phyloP scores from a whole-genome alignment of 2,113 vertebrate species.

The Piaya cayana region DNA sequence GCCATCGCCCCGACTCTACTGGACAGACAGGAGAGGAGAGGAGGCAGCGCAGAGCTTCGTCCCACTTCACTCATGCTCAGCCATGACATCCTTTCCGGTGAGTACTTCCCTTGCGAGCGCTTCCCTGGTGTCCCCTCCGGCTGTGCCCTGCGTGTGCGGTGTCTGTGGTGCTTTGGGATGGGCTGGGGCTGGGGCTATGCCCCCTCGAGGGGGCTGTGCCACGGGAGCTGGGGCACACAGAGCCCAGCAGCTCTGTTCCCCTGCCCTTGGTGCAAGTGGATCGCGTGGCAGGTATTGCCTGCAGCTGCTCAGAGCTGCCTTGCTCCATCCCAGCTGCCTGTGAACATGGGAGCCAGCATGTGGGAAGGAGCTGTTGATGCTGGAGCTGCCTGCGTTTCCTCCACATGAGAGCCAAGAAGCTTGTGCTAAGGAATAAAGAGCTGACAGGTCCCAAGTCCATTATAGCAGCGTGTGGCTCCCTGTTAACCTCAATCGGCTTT shows the following conservation, averaged over 20 bases:
- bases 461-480: not conserved
- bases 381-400: rapidly evolving
- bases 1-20: rapidly evolving
- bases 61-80: not conserved
- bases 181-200: rapidly evolving
- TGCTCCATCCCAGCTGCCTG: rapidly evolving
- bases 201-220: not conserved
- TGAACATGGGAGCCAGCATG: rapidly evolving
- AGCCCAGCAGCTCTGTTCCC: not conserved
- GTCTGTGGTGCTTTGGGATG: rapidly evolving
- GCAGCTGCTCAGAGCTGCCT: not conserved
- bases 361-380: rapidly evolving
- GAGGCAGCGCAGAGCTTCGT: rapidly evolving
- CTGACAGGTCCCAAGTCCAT: rapidly evolving
- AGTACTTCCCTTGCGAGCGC: rapidly evolving
- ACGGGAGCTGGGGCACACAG: not conserved
- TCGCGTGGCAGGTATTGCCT: not conserved
- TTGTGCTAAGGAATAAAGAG: not conserved
- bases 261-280: not conserved
- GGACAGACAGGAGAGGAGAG: rapidly evolving
- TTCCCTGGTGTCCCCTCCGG: rapidly evolving
- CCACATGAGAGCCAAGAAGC: not conserved
- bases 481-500: not conserved
- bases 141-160: rapidly evolving
- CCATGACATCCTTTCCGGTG: not conserved